Evolutionary conservation across 2,888 invertebrate species (phyloP), one percentile per base, ranked within the genome.

Genomic region (Colletes collaris): DNA sequence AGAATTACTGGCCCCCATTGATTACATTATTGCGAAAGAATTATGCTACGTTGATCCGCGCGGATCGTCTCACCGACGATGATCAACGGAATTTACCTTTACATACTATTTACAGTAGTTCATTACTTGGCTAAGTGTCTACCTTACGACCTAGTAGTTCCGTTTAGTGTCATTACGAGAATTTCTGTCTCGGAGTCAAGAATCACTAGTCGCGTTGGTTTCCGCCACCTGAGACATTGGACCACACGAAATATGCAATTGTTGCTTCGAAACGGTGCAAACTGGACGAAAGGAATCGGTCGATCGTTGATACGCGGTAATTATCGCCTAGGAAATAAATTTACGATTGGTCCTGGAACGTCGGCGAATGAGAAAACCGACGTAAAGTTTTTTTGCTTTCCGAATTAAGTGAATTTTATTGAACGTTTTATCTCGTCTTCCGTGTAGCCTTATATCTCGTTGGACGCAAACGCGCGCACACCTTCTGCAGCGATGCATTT

Each of bases 1-100:
- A 92, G 89, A 92, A 92, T 93, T 92, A 92, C 92, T 93, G 93
- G 92, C 92, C 93, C 92, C 92, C 85, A 87, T 87, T 87, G 86
- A 80, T 87, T 87, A 87, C 76, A 82, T 81, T 84, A 84, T 80
- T 84, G 75, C 78, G 68, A 83, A 70, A 81, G 74, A 80, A 82
- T 82, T 74, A 80, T 79, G 73, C 79, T 82, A 79, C 63, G 67
- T 53, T 76, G 82, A 69, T 65, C 64, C 74, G 73, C 74, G 73
- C 49, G 60, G 63, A 69, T 76, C 53, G 27, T 60, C 72, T 2
- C 58, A 40, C 71, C 68, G 40, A n/a, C 60, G 78, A 78, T 68
- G 64, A 60, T 73, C 65, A 70, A 59, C 84, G 69, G 59, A 58
- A 4, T 19, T 13, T 60, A 64, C 72, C 64, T 86, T 83, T 82